Percentiles rank a stretch among this genome's conserved stretches.
Evolutionary conservation across 37 sponge, comb jelly and placozoan genomes (phyloP).

Genomic region (Diacarnus erythraeanus): DNA sequence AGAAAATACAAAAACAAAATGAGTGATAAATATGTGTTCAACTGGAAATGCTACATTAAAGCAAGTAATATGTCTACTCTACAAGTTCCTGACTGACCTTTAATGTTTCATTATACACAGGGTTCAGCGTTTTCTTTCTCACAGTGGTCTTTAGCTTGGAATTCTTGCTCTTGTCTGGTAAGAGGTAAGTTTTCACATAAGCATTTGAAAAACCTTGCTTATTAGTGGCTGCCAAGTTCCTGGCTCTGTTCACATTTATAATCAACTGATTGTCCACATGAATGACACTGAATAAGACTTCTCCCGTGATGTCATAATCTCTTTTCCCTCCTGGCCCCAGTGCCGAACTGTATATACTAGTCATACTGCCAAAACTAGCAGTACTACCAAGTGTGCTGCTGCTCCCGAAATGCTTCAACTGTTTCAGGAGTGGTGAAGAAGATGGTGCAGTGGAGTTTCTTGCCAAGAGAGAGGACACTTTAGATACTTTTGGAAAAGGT

Average conservation of each 20-base stretch:
- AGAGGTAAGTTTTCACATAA: conserved; percentile 74
- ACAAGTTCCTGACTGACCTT: conserved; percentile 67
- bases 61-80: no score
- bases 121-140: conserved; percentile 43
- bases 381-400: background rate
- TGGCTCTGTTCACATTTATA: conserved; percentile 43
- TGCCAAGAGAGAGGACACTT: background rate
- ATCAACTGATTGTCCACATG: conserved; percentile 35
- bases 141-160: conserved; percentile 65
- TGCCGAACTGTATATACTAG: conserved; percentile 52
- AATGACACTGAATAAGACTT: conserved; percentile 52
- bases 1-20: no score
- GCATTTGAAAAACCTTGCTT: conserved; percentile 50
- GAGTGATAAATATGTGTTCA: no score
- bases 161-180: conserved; percentile 59
- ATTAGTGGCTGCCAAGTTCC: conserved; percentile 53
- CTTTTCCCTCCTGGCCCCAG: conserved; percentile 64
- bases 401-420: conserved; percentile 14
- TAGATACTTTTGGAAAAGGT: background rate
- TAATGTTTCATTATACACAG: conserved; percentile 54
- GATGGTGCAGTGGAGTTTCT: background rate
- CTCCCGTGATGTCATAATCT: conserved; percentile 66
- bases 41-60: no score
- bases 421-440: background rate
- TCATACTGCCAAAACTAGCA: conserved; percentile 48